Evolutionary conservation across 2,797 vertebrate species (phyloP).

Genomic region (Vultur gryphus): DNA sequence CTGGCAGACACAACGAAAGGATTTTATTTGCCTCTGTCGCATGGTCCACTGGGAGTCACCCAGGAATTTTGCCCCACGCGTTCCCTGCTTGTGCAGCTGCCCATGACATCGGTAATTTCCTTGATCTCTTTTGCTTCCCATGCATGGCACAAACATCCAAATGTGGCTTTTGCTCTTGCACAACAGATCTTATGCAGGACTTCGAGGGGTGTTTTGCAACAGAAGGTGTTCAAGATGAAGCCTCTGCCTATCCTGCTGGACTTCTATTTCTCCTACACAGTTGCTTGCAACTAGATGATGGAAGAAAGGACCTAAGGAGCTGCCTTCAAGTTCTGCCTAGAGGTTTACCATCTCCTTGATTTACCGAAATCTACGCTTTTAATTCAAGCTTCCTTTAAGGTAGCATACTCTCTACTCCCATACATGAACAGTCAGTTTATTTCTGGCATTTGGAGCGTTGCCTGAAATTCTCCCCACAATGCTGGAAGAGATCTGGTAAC

Average conservation of each 20-base stretch:
- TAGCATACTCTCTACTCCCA: background rate
- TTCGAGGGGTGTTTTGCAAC: background rate
- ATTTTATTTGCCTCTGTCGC: background rate
- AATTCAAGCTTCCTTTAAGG: background rate
- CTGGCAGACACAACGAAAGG: background rate
- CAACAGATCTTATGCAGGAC: background rate
- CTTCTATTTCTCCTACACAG: background rate
- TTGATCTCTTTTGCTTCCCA: background rate
- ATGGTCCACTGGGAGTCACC: background rate
- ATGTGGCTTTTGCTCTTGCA: background rate
- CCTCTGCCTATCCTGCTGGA: background rate
- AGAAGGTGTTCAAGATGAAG: background rate
- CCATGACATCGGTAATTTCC: accelerated
- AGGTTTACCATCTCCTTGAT: background rate
- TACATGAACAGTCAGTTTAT: background rate
- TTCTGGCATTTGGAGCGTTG: background rate
- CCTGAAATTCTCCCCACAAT: background rate
- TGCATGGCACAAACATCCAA: background rate
- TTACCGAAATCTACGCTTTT: background rate
- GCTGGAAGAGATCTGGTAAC: background rate
- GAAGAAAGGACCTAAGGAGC: background rate
- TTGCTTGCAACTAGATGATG: background rate
- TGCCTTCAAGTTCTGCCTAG: background rate
- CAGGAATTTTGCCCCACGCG: background rate
- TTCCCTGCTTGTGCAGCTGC: background rate